Evolutionary conservation across 2,113 vertebrate genomes (phyloP).

Genomic region (Pterocles burchelli): DNA sequence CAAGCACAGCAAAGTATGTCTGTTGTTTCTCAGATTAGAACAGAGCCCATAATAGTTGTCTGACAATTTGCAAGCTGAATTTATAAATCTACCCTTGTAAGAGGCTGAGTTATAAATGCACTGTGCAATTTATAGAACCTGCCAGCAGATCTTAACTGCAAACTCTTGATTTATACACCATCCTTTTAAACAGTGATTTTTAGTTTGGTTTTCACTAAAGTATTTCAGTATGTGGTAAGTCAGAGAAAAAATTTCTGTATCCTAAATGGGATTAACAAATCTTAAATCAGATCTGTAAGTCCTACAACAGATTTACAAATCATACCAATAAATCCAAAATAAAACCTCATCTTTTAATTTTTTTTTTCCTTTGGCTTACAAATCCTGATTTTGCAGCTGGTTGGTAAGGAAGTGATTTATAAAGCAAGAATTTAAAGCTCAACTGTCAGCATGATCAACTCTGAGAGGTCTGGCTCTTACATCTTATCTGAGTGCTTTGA

Average conservation of each 20-base stretch:
- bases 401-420: slow-evolving; percentile 71
- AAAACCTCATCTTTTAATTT: background rate
- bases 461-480: slow-evolving; percentile 51
- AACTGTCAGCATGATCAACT: slow-evolving; percentile 43
- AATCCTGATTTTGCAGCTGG: slow-evolving; percentile 66
- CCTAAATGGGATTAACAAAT: slow-evolving; percentile 67
- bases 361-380: slow-evolving; percentile 47
- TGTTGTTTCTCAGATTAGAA: slow-evolving; percentile 69
- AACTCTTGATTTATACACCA: slow-evolving; percentile 64
- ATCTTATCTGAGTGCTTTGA: slow-evolving; percentile 45
- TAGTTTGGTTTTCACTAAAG: slow-evolving; percentile 33
- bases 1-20: background rate
- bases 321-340: slow-evolving; percentile 60
- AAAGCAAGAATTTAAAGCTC: slow-evolving; percentile 59
- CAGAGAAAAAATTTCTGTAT: slow-evolving; percentile 65
- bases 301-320: slow-evolving; percentile 71
- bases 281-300: slow-evolving; percentile 67
- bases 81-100: slow-evolving; percentile 67
- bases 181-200: slow-evolving; percentile 52
- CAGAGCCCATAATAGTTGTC: slow-evolving; percentile 45
- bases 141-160: slow-evolving; percentile 54
- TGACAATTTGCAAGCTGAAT: slow-evolving; percentile 66
- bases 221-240: slow-evolving; percentile 55
- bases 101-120: slow-evolving; percentile 58
- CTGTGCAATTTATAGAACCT: slow-evolving; percentile 67